phyloP scores from a whole-genome alignment of 2,888 invertebrate genomes.

The Acanthosoma haemorrhoidale region DNA sequence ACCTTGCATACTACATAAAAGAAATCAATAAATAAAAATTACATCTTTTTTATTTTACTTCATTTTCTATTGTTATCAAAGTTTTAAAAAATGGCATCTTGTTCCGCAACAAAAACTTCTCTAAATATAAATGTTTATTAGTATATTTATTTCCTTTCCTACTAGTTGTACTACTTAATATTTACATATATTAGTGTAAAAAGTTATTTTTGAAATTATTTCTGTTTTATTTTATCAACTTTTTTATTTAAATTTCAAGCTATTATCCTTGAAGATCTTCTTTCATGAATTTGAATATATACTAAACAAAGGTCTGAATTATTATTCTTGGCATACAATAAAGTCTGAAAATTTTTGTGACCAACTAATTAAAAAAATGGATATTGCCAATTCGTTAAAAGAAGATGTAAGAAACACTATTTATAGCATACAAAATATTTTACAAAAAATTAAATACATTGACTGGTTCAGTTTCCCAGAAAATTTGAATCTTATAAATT shows the following conservation, averaged over 20 bases:
- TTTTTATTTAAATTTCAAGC: not conserved
- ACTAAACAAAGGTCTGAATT: not conserved
- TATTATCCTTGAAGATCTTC: not conserved
- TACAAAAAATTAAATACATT: not conserved
- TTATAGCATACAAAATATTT: not conserved
- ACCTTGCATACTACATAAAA: too few relatives aligned
- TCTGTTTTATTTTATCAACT: not conserved
- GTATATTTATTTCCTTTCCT: too few relatives aligned
- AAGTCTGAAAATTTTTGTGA: not conserved
- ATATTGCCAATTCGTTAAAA: not conserved
- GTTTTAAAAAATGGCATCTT: too few relatives aligned
- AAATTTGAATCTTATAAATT: not conserved
- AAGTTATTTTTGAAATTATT: too few relatives aligned
- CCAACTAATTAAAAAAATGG: not conserved
- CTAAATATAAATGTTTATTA: not conserved
- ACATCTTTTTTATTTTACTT: too few relatives aligned
- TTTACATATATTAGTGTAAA: too few relatives aligned
- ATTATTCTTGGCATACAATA: conserved; percentile 15
- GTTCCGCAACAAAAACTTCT: too few relatives aligned
- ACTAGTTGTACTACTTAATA: too few relatives aligned
- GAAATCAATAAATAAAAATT: too few relatives aligned
- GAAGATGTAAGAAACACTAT: not conserved
- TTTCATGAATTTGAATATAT: not conserved
- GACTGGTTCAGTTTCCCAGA: conserved; percentile 9
- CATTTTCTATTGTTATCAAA: too few relatives aligned